phyloP scores from a whole-genome alignment of 2,113 vertebrate species.

The Ptychochromis oligacanthus region DNA sequence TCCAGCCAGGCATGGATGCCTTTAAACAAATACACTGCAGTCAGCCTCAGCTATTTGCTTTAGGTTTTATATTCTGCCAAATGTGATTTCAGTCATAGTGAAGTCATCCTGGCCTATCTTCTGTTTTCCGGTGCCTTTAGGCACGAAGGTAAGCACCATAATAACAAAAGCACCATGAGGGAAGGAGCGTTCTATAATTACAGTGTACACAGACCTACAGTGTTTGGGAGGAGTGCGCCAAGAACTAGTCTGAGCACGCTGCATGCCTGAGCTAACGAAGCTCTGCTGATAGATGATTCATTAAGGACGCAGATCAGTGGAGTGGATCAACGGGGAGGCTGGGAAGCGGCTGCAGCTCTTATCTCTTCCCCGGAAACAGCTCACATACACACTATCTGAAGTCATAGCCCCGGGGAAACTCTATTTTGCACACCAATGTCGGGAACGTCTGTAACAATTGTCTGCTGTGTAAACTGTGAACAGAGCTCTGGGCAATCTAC shows the following conservation, averaged over 20 bases:
- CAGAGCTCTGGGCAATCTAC: background rate
- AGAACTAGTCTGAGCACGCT: conserved; percentile 12
- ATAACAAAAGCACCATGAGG: background rate
- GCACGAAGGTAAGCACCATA: background rate
- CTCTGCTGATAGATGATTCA: conserved; percentile 40
- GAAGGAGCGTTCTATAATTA: conserved; percentile 4
- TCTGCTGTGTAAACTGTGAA: conserved; percentile 11
- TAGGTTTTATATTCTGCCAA: background rate
- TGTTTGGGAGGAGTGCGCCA: background rate
- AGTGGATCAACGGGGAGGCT: conserved; percentile 5
- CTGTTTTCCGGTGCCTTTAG: conserved; percentile 15
- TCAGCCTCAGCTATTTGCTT: background rate
- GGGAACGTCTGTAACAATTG: conserved; percentile 1
- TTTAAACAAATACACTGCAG: conserved; percentile 7
- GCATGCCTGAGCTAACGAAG: conserved; percentile 34
- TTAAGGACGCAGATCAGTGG: conserved; percentile 24
- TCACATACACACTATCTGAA: background rate
- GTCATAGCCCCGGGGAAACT: conserved; percentile 1
- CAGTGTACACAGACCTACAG: conserved; percentile 1
- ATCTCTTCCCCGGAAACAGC: conserved; percentile 13
- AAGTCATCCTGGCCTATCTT: background rate
- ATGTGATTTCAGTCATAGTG: background rate
- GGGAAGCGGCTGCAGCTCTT: background rate
- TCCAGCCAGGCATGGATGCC: background rate
- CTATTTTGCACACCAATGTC: background rate